These are phyloP conservation scores for Leptoclinus maculatus DNA, from an alignment of 2,797 vertebrate species.

Conservation along the genomic window DNA sequence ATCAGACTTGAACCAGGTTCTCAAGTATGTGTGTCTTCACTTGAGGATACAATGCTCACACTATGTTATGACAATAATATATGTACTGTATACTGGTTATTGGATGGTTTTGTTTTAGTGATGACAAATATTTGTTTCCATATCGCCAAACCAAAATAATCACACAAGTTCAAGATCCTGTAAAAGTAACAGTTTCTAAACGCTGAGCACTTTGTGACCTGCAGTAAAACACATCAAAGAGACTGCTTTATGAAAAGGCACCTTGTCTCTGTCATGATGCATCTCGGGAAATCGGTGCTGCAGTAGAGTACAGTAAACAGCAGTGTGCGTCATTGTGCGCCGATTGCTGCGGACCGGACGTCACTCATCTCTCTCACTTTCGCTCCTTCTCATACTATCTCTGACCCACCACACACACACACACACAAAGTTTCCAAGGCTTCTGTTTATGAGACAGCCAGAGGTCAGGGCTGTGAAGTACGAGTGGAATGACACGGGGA, in stretches of 20 bases:
- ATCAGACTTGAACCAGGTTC: background rate
- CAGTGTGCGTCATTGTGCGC: background rate
- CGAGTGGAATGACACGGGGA: conserved; percentile 30
- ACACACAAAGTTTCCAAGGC: conserved; percentile 30
- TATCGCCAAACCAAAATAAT: background rate
- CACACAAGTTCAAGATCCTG: background rate
- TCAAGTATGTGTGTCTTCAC: background rate
- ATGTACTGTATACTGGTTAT: too few relatives aligned
- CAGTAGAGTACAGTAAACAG: conserved; percentile 27
- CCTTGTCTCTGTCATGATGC: conserved; percentile 21
- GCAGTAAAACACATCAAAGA: background rate
- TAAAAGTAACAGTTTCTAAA: background rate
- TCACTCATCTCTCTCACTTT: conserved; percentile 48
- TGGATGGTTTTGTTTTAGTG: background rate
- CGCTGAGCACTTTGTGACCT: conserved; percentile 12
- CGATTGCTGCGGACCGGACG: background rate
- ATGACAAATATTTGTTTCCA: background rate
- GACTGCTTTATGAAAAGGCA: conserved; percentile 3
- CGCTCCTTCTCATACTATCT: conserved; percentile 25
- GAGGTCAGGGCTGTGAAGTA: conserved; percentile 35
- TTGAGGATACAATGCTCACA: background rate
- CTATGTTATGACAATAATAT: background rate
- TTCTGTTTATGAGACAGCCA: conserved; percentile 43
- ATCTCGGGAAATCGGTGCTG: conserved; percentile 19
- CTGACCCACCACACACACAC: conserved; percentile 24